Percentiles rank a stretch among this genome's conserved stretches.
These are phyloP conservation scores for Theristicus caerulescens DNA, from an alignment of 2,113 vertebrate species.

Conservation along the genomic window DNA sequence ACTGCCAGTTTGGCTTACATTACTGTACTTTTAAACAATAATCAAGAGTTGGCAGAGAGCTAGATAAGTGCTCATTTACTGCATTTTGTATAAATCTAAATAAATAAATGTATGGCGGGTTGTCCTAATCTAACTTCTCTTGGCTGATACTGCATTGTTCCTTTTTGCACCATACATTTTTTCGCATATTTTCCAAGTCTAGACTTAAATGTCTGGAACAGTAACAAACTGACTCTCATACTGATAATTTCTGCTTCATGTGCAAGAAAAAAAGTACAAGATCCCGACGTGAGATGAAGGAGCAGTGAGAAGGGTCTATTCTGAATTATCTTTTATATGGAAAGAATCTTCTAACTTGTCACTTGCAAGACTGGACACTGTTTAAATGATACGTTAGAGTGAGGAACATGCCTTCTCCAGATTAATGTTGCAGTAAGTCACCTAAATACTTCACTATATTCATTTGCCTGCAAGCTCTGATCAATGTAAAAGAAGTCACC, in stretches of 20 bases:
- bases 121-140: background rate
- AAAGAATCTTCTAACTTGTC: background rate
- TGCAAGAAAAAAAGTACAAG: background rate
- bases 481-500: background rate
- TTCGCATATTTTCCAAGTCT: background rate
- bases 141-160: background rate
- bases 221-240: background rate
- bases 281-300: background rate
- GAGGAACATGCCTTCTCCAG: background rate
- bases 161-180: background rate
- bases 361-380: background rate
- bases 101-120: background rate
- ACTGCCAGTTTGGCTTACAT: slow-evolving; percentile 39
- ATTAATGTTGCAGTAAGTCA: background rate
- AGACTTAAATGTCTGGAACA: background rate
- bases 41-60: slow-evolving; percentile 17
- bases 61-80: slow-evolving; percentile 15
- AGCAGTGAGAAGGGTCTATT: background rate
- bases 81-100: slow-evolving; percentile 23
- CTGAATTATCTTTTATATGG: background rate
- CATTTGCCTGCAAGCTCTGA: background rate
- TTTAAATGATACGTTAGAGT: background rate
- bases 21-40: slow-evolving; percentile 33
- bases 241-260: background rate
- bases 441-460: background rate